A percentile compares a stretch with the other conserved stretches of the same genome.
Conservation (phyloP, 1,140 invertebrate species). For the Zaprionus ghesquierei region DNA sequence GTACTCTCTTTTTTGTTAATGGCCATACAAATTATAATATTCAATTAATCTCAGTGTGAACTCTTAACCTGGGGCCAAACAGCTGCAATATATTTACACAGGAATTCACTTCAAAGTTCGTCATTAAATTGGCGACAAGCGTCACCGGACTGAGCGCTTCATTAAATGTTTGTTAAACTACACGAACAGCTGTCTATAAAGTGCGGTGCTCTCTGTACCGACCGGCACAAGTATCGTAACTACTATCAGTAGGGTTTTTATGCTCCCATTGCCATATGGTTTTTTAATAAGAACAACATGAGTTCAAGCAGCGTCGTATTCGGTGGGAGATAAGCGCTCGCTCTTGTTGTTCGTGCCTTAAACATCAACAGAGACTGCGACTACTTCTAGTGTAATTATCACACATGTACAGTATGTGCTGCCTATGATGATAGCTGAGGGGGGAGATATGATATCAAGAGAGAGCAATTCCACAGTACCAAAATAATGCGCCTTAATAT, state of each 20-base stretch:
- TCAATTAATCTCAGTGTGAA: conserved; percentile 11
- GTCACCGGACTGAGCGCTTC: conserved; percentile 3
- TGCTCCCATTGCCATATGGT: conserved; percentile 49
- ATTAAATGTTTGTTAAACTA: conserved; percentile 32
- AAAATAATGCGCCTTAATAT: background rate
- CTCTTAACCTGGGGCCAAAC: conserved; percentile 12
- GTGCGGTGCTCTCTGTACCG: conserved; percentile 26
- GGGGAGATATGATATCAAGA: background rate
- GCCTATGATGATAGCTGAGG: background rate
- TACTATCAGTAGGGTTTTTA: conserved; percentile 47
- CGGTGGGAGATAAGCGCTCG: conserved; percentile 55
- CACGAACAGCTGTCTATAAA: conserved; percentile 48
- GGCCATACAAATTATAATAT: background rate
- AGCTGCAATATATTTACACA: background rate
- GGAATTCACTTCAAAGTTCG: conserved; percentile 14
- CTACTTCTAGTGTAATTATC: conserved; percentile 25
- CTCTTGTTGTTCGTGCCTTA: conserved; percentile 55
- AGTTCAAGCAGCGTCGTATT: conserved; percentile 29
- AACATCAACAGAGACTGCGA: conserved; percentile 50
- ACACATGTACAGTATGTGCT: conserved; percentile 13
- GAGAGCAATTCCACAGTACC: background rate
- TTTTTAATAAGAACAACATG: conserved; percentile 42
- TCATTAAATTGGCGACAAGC: background rate
- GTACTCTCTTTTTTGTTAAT: background rate
- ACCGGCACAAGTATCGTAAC: background rate